Evolutionary conservation across 2,797 vertebrate genomes (phyloP).

Genomic region (Moxostoma hubbsi): DNA sequence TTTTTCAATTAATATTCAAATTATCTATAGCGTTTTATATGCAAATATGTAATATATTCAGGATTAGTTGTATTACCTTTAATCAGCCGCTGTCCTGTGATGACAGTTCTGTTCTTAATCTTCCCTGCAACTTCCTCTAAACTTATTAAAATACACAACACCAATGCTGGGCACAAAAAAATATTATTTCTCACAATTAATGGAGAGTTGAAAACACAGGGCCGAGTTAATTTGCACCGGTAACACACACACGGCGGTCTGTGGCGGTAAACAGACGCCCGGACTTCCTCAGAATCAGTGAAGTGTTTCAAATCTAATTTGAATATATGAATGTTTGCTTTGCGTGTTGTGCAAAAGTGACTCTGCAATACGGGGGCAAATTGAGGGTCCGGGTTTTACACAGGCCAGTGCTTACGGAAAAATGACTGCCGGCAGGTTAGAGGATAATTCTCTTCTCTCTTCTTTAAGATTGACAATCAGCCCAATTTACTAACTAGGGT

Average conservation of each 20-base stretch:
- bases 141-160: constrained; percentile 83
- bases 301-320: constrained; percentile 85
- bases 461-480: constrained; percentile 28
- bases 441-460: neutral
- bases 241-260: constrained; percentile 44
- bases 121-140: constrained; percentile 75
- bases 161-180: constrained; percentile 68
- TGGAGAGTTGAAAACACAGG: constrained; percentile 72
- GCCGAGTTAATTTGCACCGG: constrained; percentile 79
- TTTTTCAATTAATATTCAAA: constrained; percentile 84
- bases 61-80: constrained; percentile 82
- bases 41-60: constrained; percentile 81
- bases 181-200: constrained; percentile 84
- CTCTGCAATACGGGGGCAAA: constrained; percentile 54
- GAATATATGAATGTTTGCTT: constrained; percentile 85
- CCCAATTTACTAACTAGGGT: constrained; percentile 23
- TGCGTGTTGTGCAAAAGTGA: constrained; percentile 73
- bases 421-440: constrained; percentile 1
- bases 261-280: constrained; percentile 55
- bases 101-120: constrained; percentile 78
- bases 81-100: constrained; percentile 73
- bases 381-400: constrained; percentile 63
- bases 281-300: constrained; percentile 71
- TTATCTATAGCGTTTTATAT: constrained; percentile 76
- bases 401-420: constrained; percentile 47